These are phyloP conservation scores for Oscarella lobularis DNA, from an alignment of 37 sponge, comb jelly and placozoan species.

Conservation along the genomic window DNA sequence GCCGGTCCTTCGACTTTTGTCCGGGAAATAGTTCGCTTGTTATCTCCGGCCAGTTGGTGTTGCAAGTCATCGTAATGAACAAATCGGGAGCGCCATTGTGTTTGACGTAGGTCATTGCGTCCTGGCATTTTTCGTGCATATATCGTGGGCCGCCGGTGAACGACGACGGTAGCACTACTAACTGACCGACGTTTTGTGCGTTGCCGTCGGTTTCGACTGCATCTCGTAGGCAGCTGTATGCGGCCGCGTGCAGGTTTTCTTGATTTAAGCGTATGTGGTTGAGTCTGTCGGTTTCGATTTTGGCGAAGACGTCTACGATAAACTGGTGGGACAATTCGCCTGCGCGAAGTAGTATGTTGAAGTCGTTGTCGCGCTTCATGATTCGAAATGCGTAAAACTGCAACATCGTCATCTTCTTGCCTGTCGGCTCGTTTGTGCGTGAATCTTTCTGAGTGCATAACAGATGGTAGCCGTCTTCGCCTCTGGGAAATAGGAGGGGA, in stretches of 20 bases:
- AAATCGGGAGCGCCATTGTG: slow-evolving; percentile 26
- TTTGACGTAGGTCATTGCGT: slow-evolving; percentile 31
- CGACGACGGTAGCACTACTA: too few species aligned
- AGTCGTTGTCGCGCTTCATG: too few species aligned
- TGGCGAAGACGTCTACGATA: background rate
- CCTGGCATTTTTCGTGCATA: slow-evolving; percentile 36
- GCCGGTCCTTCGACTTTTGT: slow-evolving; percentile 24
- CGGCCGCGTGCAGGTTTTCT: background rate
- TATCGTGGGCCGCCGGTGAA: slow-evolving; percentile 33
- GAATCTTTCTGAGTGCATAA: too few species aligned
- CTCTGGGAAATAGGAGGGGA: slow-evolving; percentile 13
- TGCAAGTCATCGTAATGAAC: slow-evolving; percentile 39
- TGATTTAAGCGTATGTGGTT: slow-evolving; percentile 1
- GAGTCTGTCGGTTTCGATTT: slow-evolving; percentile 8
- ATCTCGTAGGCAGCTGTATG: slow-evolving; percentile 5
- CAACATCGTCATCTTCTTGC: too few species aligned
- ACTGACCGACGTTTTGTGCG: slow-evolving; percentile 13
- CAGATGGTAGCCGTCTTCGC: slow-evolving; percentile 17
- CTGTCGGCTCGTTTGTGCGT: too few species aligned
- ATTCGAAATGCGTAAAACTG: too few species aligned
- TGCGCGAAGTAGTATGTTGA: background rate
- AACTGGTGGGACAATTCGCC: slow-evolving; percentile 4
- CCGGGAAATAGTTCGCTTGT: slow-evolving; percentile 15
- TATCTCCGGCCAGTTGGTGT: slow-evolving; percentile 34
- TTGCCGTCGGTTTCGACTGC: slow-evolving; percentile 23